Evolutionary conservation across 2,888 invertebrate species (phyloP).

Genomic region (Papilio protenor): DNA sequence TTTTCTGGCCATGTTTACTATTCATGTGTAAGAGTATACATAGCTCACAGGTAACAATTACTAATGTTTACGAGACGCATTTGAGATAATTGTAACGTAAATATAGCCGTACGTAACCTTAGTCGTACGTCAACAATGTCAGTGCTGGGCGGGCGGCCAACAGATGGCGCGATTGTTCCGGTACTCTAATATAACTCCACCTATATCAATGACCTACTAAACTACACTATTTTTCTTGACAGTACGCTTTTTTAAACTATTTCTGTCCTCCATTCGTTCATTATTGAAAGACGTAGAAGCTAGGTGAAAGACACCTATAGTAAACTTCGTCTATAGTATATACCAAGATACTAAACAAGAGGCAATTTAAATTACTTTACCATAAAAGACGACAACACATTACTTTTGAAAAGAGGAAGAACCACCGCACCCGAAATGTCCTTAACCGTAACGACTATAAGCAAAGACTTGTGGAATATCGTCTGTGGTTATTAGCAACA

Average conservation of each 20-base stretch:
- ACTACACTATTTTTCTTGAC: constrained; percentile 4
- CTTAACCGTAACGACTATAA: background rate
- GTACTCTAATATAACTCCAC: constrained; percentile 26
- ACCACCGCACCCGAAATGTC: background rate
- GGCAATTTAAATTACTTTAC: background rate
- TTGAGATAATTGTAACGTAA: constrained; percentile 8
- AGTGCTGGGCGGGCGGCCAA: constrained; percentile 73
- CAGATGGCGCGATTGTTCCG: constrained; percentile 70
- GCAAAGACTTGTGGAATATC: background rate
- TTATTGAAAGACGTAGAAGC: background rate
- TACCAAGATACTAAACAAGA: background rate
- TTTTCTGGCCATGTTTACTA: background rate
- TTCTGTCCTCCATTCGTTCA: background rate
- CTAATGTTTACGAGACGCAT: constrained; percentile 13
- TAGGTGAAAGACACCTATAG: no score
- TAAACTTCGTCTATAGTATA: background rate
- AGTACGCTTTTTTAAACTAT: background rate
- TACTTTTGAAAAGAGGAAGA: background rate
- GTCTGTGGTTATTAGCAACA: background rate
- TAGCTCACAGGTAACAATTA: background rate
- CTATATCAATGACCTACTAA: constrained; percentile 37
- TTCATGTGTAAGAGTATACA: background rate
- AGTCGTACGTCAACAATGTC: constrained; percentile 23
- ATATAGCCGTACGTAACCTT: constrained; percentile 52
- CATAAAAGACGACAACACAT: background rate